phyloP scores from a whole-genome alignment of 53 echinoderm and acorn worm genomes.

The Holothuria scabra region DNA sequence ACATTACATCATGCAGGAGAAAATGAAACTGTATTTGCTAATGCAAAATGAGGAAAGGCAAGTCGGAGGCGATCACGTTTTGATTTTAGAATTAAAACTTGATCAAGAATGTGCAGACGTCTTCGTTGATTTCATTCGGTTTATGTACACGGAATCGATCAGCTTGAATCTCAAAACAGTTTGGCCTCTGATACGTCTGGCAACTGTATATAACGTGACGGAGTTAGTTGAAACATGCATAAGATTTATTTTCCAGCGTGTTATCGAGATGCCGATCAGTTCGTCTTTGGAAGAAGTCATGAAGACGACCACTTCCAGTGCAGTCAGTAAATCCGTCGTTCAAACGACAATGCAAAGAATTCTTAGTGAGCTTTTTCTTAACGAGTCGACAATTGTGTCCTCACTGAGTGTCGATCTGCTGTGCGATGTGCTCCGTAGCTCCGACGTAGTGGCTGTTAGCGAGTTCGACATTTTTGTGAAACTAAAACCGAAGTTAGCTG shows the following conservation, averaged over 20 bases:
- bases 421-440: conserved; percentile 30
- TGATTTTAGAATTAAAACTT: neutral
- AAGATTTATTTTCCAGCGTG: neutral
- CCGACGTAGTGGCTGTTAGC: conserved; percentile 18
- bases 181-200: conserved; percentile 14
- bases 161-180: conserved; percentile 7
- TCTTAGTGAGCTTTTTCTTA: neutral
- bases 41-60: too few species aligned
- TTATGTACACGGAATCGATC: conserved; percentile 33
- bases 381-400: neutral
- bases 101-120: neutral
- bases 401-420: conserved; percentile 23
- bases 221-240: neutral
- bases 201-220: neutral
- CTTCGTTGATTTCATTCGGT: neutral
- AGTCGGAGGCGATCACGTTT: too few species aligned
- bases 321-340: neutral
- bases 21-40: neutral
- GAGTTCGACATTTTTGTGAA: conserved; percentile 44
- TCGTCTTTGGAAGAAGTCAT: neutral
- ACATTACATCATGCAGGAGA: neutral
- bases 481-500: conserved; percentile 26
- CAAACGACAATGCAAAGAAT: neutral
- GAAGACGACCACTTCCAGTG: neutral
- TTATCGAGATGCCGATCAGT: neutral